Evolutionary conservation across 2,113 vertebrate genomes (phyloP).

Genomic region (Ondatra zibethicus): DNA sequence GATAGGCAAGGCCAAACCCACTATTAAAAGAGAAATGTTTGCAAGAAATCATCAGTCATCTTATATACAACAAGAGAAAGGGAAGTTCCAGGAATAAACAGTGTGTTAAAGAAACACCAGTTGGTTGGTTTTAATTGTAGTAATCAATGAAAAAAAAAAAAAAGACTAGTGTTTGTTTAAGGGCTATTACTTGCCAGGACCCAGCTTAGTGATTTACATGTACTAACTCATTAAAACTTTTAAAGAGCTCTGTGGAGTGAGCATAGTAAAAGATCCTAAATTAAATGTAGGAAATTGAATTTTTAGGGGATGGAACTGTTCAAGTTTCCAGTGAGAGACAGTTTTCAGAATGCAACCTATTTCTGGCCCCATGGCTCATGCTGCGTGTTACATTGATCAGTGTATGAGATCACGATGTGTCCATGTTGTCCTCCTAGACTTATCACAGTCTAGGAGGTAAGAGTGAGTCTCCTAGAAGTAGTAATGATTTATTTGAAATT

Average conservation of each 20-base stretch:
- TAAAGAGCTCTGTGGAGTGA: background rate
- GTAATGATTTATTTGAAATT: background rate
- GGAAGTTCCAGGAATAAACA: slow-evolving; percentile 24
- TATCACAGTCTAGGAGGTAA: no score
- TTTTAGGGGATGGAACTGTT: background rate
- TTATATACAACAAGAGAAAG: background rate
- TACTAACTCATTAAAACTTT: background rate
- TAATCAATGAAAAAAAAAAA: background rate
- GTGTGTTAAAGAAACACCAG: background rate
- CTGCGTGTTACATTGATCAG: background rate
- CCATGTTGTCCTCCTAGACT: background rate
- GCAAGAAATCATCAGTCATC: background rate
- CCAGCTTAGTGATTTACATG: background rate
- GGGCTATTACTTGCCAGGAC: background rate
- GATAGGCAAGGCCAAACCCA: background rate
- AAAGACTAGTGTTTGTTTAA: slow-evolving; percentile 2
- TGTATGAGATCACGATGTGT: background rate
- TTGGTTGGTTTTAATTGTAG: background rate
- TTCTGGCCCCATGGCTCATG: background rate
- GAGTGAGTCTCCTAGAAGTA: background rate
- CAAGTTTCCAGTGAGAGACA: background rate
- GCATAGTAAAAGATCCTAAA: background rate
- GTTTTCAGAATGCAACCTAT: background rate
- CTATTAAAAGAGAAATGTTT: slow-evolving; percentile 33
- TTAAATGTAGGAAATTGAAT: background rate